Conservation (phyloP, 2,797 vertebrate genomes). For the Gila robusta region DNA sequence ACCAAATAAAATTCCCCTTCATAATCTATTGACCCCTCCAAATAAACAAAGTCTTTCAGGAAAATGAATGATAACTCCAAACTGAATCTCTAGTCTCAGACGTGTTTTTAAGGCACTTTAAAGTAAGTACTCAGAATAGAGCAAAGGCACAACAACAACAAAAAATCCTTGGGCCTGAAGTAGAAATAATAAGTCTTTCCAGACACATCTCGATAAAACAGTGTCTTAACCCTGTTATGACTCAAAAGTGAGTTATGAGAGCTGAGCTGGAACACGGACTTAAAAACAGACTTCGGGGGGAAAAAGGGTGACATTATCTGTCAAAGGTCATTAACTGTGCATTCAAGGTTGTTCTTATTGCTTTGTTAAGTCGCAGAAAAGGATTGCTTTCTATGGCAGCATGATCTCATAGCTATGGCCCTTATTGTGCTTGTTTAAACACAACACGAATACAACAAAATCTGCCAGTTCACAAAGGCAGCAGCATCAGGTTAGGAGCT, state of each 20-base stretch:
- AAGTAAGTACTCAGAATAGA: slow-evolving; percentile 68
- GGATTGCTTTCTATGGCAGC: neutral
- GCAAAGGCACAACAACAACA: slow-evolving; percentile 1
- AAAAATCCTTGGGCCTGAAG: slow-evolving; percentile 17
- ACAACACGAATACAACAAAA: slow-evolving; percentile 22
- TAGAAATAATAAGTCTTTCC: slow-evolving; percentile 32
- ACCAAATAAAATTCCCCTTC: slow-evolving; percentile 35
- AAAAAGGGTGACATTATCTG: slow-evolving; percentile 11
- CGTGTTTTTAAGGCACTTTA: slow-evolving; percentile 75
- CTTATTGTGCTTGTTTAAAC: slow-evolving; percentile 21
- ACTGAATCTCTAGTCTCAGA: slow-evolving; percentile 43
- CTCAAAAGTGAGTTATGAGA: slow-evolving; percentile 12
- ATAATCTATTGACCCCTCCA: neutral
- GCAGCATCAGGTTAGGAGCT: slow-evolving; percentile 8
- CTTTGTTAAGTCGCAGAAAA: neutral
- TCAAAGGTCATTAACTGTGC: neutral
- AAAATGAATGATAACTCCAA: neutral
- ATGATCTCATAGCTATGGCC: neutral
- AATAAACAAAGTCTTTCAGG: neutral
- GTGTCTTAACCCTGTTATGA: slow-evolving; percentile 23
- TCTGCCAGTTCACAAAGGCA: slow-evolving; percentile 2
- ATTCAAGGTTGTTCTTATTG: slow-evolving; percentile 6
- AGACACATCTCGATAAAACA: slow-evolving; percentile 26
- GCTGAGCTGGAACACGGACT: slow-evolving; percentile 2
- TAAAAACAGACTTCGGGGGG: neutral